Evolutionary conservation across 2,113 vertebrate genomes (phyloP).

Genomic region (Marmota monax): DNA sequence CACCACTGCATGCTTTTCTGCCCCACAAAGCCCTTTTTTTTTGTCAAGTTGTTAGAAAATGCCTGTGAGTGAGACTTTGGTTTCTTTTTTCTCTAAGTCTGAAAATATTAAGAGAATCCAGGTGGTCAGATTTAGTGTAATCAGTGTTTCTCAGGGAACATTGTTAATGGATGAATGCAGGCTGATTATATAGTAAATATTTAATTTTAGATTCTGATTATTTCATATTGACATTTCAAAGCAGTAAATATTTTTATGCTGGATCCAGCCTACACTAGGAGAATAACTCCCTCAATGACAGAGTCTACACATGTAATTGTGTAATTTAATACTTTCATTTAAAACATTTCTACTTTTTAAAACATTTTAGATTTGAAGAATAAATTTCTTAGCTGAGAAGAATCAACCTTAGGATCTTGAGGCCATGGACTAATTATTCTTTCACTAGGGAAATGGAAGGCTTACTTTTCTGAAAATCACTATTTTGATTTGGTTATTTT

Average conservation of each 20-base stretch:
- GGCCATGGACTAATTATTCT: constrained; percentile 51
- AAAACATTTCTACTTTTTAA: constrained; percentile 71
- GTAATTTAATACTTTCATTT: constrained; percentile 79
- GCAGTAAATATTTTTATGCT: constrained; percentile 82
- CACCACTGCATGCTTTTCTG: neutral
- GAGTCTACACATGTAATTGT: constrained; percentile 77
- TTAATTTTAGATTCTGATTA: constrained; percentile 81
- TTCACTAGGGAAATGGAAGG: constrained; percentile 18
- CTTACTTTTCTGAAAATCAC: constrained; percentile 43
- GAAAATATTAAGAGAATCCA: constrained; percentile 76
- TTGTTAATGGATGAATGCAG: constrained; percentile 64
- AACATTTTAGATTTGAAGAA: constrained; percentile 61
- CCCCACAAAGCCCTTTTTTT: neutral
- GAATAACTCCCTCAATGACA: constrained; percentile 74
- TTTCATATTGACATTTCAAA: constrained; percentile 80
- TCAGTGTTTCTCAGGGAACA: constrained; percentile 77
- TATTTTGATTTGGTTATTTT: constrained; percentile 25
- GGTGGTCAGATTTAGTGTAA: constrained; percentile 79
- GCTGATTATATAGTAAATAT: constrained; percentile 83
- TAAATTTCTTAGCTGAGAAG: constrained; percentile 55
- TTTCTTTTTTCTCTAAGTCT: constrained; percentile 30
- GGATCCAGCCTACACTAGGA: constrained; percentile 73
- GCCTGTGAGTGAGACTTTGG: constrained; percentile 14
- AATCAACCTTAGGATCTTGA: constrained; percentile 18
- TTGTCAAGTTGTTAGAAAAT: constrained; percentile 61